Percentiles rank a stretch among this genome's conserved stretches.
Evolutionary conservation across 1,140 invertebrate genomes (phyloP).

Genomic region (Drosophila pallidifrons): DNA sequence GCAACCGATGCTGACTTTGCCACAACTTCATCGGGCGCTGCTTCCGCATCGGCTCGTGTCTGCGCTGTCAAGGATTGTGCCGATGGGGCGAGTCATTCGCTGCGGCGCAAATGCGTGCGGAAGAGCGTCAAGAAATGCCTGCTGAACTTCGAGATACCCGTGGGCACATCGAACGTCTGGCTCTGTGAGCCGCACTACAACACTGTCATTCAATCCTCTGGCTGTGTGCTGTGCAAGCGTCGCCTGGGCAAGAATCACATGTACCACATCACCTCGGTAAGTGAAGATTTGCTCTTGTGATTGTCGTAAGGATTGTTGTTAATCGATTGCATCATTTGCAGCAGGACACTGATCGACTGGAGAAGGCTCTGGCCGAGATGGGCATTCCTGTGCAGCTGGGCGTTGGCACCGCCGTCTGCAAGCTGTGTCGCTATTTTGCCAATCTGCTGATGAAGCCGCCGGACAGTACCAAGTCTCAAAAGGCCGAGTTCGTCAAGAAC

Average conservation of each 20-base stretch:
- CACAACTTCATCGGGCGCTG: constrained; percentile 39
- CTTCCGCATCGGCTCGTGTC: constrained; percentile 63
- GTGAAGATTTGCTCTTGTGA: background rate
- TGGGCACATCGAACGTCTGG: constrained; percentile 85
- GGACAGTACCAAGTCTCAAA: constrained; percentile 86
- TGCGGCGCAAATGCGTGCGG: constrained; percentile 91
- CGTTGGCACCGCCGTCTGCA: constrained; percentile 89
- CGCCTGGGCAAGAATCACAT: constrained; percentile 90
- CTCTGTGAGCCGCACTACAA: constrained; percentile 88
- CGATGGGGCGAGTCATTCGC: constrained; percentile 88
- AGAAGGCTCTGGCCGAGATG: constrained; percentile 88
- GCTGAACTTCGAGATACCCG: constrained; percentile 74
- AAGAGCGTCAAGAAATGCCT: constrained; percentile 89
- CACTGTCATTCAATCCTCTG: constrained; percentile 89
- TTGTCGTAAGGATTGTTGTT: too few relatives aligned
- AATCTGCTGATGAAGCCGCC: constrained; percentile 88
- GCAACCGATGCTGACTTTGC: constrained; percentile 18
- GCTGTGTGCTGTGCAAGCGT: constrained; percentile 91
- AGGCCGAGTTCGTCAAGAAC: constrained; percentile 87
- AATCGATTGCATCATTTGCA: constrained; percentile 4
- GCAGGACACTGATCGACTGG: constrained; percentile 89
- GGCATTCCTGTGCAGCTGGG: constrained; percentile 89
- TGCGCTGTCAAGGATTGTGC: constrained; percentile 88
- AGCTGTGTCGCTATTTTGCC: constrained; percentile 91
- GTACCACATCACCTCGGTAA: constrained; percentile 87